phyloP scores from a whole-genome alignment of 2,797 vertebrate genomes.

The Sebastes taczanowskii region DNA sequence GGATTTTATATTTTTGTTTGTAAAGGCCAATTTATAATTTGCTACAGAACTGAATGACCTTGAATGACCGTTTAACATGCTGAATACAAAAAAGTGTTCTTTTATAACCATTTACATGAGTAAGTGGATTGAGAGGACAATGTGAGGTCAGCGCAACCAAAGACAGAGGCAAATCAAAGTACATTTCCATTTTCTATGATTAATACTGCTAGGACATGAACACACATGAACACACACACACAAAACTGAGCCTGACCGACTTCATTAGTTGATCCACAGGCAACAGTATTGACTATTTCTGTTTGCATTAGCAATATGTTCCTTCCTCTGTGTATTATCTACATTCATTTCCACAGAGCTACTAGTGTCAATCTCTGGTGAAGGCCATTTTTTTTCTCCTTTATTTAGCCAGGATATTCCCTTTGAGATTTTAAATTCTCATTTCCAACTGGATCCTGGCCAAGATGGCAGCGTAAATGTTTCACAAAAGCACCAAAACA shows the following conservation, averaged over 20 bases:
- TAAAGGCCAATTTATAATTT: neutral
- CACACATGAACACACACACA: neutral
- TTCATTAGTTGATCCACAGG: neutral
- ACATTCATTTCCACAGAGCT: conserved; percentile 7
- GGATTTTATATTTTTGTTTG: neutral
- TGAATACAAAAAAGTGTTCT: neutral
- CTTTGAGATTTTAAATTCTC: neutral
- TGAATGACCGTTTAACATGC: neutral
- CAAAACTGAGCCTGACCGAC: neutral
- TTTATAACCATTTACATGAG: neutral
- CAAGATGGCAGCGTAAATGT: neutral
- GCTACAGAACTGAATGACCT: neutral
- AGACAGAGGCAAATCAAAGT: neutral
- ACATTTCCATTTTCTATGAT: neutral
- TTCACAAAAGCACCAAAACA: neutral
- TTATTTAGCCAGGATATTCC: neutral
- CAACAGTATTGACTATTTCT: neutral
- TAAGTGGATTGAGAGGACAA: neutral
- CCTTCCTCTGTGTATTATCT: neutral
- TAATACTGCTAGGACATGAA: neutral
- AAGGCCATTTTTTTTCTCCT: too few relatives aligned
- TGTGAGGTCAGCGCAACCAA: neutral
- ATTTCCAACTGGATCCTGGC: neutral
- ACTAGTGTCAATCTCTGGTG: neutral
- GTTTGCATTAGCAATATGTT: neutral